Conservation (phyloP, 2,888 invertebrate species). For the Ophioninae sp. region DNA sequence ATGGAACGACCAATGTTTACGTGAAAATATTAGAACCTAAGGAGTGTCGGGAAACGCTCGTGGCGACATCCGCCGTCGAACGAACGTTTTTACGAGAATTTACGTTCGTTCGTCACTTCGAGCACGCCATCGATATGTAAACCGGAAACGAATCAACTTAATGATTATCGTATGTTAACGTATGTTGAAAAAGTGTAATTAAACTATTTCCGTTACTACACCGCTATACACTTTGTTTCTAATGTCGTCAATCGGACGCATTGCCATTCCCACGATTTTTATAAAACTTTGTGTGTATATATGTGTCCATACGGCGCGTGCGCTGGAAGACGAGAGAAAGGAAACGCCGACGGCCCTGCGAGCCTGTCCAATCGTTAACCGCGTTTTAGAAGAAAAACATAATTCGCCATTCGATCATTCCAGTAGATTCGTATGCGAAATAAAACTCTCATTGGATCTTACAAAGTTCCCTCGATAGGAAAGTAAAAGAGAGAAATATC, state of each 20-base stretch:
- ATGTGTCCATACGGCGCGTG: slow-evolving; percentile 32
- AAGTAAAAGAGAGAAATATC: not conserved
- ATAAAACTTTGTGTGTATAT: slow-evolving; percentile 11
- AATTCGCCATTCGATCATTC: not conserved
- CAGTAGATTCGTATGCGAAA: not conserved
- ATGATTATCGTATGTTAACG: slow-evolving; percentile 47
- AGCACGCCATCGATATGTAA: not conserved
- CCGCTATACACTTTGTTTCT: slow-evolving; percentile 47
- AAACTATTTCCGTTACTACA: slow-evolving; percentile 45
- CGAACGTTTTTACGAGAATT: not conserved
- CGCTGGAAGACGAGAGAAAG: slow-evolving; percentile 32
- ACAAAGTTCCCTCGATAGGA: not conserved
- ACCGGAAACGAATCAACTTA: not conserved
- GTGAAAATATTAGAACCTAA: not conserved
- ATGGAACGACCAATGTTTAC: not conserved
- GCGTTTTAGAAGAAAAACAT: slow-evolving; percentile 16
- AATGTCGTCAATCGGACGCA: slow-evolving; percentile 58
- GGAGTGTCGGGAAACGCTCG: not conserved
- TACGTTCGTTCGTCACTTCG: not conserved
- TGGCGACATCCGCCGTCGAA: not conserved
- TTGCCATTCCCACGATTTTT: slow-evolving; percentile 52
- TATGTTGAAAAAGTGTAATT: slow-evolving; percentile 52
- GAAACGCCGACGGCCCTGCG: not conserved
- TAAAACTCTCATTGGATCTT: not conserved
- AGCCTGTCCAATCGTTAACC: slow-evolving; percentile 32